Base-by-base conservation (phyloP, 2,797 vertebrate genomes). In the Microcaecilia unicolor region DNA sequence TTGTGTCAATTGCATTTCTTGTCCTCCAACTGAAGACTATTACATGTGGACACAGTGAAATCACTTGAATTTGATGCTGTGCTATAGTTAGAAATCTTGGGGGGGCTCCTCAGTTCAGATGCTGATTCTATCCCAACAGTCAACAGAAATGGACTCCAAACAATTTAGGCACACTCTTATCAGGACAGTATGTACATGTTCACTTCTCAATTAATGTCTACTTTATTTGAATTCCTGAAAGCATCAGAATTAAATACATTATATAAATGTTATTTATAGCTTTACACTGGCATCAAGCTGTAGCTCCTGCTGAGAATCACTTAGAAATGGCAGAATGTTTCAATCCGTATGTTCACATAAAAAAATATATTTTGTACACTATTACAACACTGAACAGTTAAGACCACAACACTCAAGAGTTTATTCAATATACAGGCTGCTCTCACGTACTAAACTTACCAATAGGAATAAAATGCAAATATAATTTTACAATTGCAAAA, bases 391-490 rank as follows among this genome's bases (percentile, higher is more conserved):
- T 47, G 51, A 71, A 59, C 47, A 74, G 50, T 59, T 71, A 76
- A 81, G 73, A 73, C 67, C 70, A 71, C 55, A 61, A 65, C 61
- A 67, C 43, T 58, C 62, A 51, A 71, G 53, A 30, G 55, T 60
- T 31, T 61, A 47, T 61, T 18, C 58, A 43, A 20, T 1, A 3
- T 33, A 38, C 31, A 2, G 50, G 43, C 44, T 68, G 18, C 25
- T 60, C 34, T 4, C 22, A 22, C 8, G 31, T 28, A 33, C 34
- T 58, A 64, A 58, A 63, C 63, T 66, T 59, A 56, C 21, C 34
- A 58, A 28, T 34, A 60, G 48, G 65, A 72, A 78, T 78, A 83
- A 76, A n/a, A 78, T 76, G 80, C 20, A 8, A 61, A 55, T 44
- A 52, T 51, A 61, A 45, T 51, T 9, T 58, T 26, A 27, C 18